Percentiles rank a stretch among this genome's conserved stretches.
phyloP scores from a whole-genome alignment of 1,140 invertebrate genomes.

The Lutraria rhynchaena region DNA sequence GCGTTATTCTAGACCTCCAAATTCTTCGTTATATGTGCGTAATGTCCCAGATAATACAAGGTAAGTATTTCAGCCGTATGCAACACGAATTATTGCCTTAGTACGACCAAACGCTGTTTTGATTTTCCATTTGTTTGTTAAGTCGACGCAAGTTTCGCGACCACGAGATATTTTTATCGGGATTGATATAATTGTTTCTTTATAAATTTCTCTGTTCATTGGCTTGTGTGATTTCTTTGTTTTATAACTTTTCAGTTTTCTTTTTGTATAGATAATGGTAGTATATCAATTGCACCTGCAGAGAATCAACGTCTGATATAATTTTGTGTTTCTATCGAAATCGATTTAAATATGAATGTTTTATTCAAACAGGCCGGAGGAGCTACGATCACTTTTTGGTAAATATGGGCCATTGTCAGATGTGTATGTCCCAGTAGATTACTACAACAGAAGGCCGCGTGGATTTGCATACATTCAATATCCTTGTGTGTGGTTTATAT shows the following conservation, averaged over 20 bases:
- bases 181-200: background rate
- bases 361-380: slow-evolving; percentile 77
- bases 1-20: slow-evolving; percentile 71
- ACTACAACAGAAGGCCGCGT: slow-evolving; percentile 82
- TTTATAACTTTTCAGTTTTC: too few species aligned
- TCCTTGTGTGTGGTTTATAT: slow-evolving; percentile 70
- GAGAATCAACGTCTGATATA: background rate
- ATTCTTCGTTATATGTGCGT: slow-evolving; percentile 75
- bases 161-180: background rate
- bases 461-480: slow-evolving; percentile 85
- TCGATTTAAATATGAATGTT: background rate
- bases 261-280: background rate
- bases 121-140: background rate
- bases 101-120: too few species aligned
- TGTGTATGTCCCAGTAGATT: slow-evolving; percentile 84
- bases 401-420: slow-evolving; percentile 84
- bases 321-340: background rate
- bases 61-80: slow-evolving; percentile 32
- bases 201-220: background rate
- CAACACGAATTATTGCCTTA: too few species aligned
- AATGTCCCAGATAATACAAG: slow-evolving; percentile 75
- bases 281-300: too few species aligned
- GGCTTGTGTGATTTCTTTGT: background rate
- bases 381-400: slow-evolving; percentile 82
- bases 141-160: background rate